phyloP scores from a whole-genome alignment of 2,888 invertebrate species.

The Nemurella pictetii region DNA sequence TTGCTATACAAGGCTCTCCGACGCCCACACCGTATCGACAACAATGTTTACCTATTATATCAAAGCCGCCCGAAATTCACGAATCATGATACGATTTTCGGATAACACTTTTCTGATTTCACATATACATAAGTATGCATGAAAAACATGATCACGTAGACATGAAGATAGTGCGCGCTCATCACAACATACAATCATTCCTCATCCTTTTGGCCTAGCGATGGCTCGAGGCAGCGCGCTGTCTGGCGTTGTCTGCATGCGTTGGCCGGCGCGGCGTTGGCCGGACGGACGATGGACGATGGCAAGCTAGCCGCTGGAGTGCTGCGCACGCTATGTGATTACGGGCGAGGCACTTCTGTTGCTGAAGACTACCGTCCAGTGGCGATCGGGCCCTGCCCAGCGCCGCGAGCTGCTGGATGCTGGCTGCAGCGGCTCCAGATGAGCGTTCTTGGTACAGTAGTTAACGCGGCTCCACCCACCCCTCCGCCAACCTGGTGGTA shows the following conservation, averaged over 20 bases:
- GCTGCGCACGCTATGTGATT: constrained; percentile 1
- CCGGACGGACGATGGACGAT: too few relatives aligned
- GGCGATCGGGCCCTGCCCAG: constrained; percentile 10
- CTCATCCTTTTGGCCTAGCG: not conserved
- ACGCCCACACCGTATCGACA: not conserved
- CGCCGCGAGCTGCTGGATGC: not conserved
- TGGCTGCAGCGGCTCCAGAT: not conserved
- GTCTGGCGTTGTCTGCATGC: not conserved
- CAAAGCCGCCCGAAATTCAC: not conserved
- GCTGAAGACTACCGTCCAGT: constrained; percentile 18
- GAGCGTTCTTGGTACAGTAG: not conserved
- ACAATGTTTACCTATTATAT: not conserved
- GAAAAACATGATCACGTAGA: not conserved
- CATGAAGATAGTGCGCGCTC: not conserved
- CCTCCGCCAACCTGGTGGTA: not conserved
- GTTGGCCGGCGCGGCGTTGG: not conserved
- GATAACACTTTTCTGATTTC: not conserved
- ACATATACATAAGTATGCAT: not conserved
- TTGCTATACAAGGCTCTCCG: not conserved
- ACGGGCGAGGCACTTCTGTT: constrained; percentile 9
- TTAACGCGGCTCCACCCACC: constrained; percentile 22
- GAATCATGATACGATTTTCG: not conserved
- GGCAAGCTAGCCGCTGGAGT: not conserved
- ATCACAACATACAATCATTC: not conserved
- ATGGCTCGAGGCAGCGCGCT: not conserved